These are phyloP conservation scores for Sternarchorhynchus goeldii DNA, from an alignment of 2,797 vertebrate genomes.

Conservation along the genomic window DNA sequence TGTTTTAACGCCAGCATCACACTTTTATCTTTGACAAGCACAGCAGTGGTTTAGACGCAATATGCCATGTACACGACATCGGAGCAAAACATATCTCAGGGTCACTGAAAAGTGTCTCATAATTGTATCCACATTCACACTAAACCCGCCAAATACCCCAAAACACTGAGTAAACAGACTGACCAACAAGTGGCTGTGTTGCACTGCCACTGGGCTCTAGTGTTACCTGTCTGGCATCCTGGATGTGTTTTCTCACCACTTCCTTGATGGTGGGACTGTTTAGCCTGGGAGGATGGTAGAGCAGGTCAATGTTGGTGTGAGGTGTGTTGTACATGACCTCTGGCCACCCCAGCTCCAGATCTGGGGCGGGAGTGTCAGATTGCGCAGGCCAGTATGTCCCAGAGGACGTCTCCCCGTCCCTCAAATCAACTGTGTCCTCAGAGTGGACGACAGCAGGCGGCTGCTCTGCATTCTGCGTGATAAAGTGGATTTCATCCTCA, in stretches of 20 bases:
- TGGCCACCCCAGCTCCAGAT: slow-evolving; percentile 96
- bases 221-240: slow-evolving; percentile 93
- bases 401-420: slow-evolving; percentile 82
- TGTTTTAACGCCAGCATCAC: neutral
- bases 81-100: no score
- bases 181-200: neutral
- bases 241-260: slow-evolving; percentile 88
- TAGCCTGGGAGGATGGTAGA: slow-evolving; percentile 89
- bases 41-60: no score
- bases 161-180: no score
- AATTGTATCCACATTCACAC: no score
- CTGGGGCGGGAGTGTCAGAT: slow-evolving; percentile 89
- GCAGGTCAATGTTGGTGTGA: slow-evolving; percentile 87
- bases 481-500: slow-evolving; percentile 87
- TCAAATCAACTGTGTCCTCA: slow-evolving; percentile 66
- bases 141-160: no score
- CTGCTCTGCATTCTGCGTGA: slow-evolving; percentile 78
- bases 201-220: neutral
- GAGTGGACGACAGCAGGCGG: slow-evolving; percentile 62
- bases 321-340: slow-evolving; percentile 77
- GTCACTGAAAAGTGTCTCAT: no score
- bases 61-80: no score
- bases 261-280: slow-evolving; percentile 94
- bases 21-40: neutral
- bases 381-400: slow-evolving; percentile 95